Evolutionary conservation across 2,888 invertebrate species (phyloP).

Genomic region (Flabesymbios commensalis): DNA sequence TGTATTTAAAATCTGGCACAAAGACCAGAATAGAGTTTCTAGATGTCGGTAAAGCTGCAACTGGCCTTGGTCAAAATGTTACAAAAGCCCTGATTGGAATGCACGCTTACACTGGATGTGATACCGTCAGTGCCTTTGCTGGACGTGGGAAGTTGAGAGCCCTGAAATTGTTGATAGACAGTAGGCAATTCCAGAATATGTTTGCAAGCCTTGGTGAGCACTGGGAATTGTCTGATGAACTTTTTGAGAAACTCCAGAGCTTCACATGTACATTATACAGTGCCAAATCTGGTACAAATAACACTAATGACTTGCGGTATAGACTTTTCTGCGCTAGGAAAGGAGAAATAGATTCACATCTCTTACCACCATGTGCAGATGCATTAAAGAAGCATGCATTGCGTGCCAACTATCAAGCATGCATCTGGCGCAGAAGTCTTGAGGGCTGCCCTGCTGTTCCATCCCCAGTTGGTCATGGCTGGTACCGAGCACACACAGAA

Average conservation of each 20-base stretch:
- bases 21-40: neutral
- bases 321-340: neutral
- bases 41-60: neutral
- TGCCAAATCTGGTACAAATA: neutral
- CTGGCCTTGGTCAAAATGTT: neutral
- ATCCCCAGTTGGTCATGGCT: neutral
- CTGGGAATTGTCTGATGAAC: neutral
- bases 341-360: neutral
- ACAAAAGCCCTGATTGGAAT: neutral
- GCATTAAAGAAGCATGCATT: neutral
- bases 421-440: neutral
- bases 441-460: neutral
- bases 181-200: neutral
- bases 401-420: neutral
- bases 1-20: neutral
- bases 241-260: neutral
- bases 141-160: neutral
- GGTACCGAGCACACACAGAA: neutral
- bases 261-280: neutral
- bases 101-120: neutral
- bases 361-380: neutral
- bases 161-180: neutral
- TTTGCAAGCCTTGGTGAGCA: neutral
- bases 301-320: neutral
- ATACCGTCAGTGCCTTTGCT: constrained; percentile 9